Evolutionary conservation across 2,113 vertebrate genomes (phyloP).

Genomic region (Lophura nycthemera): DNA sequence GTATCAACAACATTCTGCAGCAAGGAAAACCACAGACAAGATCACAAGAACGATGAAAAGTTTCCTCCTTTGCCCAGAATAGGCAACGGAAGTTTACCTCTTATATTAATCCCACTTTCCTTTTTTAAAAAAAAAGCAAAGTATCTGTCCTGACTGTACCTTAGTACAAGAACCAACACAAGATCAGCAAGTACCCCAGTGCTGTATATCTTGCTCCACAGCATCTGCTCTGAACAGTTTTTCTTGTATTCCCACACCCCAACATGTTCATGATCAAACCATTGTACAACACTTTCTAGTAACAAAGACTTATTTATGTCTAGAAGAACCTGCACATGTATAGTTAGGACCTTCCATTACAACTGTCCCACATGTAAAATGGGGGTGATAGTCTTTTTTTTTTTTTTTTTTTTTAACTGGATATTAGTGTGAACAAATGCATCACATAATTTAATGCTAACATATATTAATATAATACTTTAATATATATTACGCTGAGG

Average conservation of each 20-base stretch:
- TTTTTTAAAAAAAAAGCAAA: not conserved
- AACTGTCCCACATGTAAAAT: not conserved
- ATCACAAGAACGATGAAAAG: not conserved
- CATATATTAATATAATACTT: not conserved
- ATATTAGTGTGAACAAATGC: not conserved
- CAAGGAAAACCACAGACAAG: not conserved
- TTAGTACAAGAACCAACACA: not conserved
- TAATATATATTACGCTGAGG: not conserved
- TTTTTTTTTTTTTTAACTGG: not conserved
- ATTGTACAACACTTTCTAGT: not conserved
- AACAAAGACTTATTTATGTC: not conserved
- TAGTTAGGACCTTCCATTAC: not conserved
- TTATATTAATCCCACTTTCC: not conserved
- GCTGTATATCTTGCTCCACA: no score
- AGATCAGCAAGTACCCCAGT: not conserved
- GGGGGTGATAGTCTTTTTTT: not conserved
- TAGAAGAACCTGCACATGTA: not conserved
- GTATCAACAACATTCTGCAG: not conserved
- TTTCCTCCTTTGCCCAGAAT: not conserved
- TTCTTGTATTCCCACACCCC: no score
- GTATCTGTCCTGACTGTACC: not conserved
- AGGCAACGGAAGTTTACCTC: not conserved
- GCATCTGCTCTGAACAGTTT: no score
- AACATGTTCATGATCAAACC: not conserved
- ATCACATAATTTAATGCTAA: not conserved